Evolutionary conservation across 1,140 invertebrate genomes (phyloP).

Genomic region (Tribolium madens): DNA sequence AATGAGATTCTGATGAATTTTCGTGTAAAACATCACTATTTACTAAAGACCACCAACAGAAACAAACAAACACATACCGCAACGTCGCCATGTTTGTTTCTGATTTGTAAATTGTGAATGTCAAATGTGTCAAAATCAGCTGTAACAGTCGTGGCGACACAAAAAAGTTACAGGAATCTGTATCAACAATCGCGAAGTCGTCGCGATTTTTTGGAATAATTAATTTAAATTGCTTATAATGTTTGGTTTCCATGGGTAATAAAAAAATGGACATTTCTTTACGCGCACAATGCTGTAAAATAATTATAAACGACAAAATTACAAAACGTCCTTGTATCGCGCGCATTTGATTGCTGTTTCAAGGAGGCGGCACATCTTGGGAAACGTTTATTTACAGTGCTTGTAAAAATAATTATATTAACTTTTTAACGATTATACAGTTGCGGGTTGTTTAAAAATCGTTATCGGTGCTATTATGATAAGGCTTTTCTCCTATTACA

Average conservation of each 20-base stretch:
- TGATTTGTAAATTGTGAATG: slow-evolving; percentile 12
- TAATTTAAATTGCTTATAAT: too few species aligned
- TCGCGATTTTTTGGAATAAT: neutral
- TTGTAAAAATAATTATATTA: slow-evolving; percentile 24
- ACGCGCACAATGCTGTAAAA: neutral
- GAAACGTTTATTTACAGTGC: neutral
- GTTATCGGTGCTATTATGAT: slow-evolving; percentile 5
- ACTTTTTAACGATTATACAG: slow-evolving; percentile 4
- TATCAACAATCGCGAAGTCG: neutral
- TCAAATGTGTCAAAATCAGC: slow-evolving; percentile 2
- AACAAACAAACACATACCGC: slow-evolving; percentile 30
- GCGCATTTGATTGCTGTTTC: neutral
- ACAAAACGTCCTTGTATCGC: slow-evolving; percentile 4
- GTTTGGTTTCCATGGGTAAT: too few species aligned
- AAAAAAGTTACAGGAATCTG: neutral
- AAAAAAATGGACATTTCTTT: too few species aligned
- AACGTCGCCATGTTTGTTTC: slow-evolving; percentile 12
- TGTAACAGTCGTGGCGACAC: neutral
- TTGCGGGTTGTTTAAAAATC: slow-evolving; percentile 10
- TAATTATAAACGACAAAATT: neutral
- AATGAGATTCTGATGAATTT: slow-evolving; percentile 45
- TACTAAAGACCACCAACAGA: neutral
- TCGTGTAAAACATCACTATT: neutral
- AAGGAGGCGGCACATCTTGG: neutral
- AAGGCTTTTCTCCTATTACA: neutral